These are phyloP conservation scores for Galleria mellonella DNA, from an alignment of 1,140 invertebrate species.

Conservation along the genomic window DNA sequence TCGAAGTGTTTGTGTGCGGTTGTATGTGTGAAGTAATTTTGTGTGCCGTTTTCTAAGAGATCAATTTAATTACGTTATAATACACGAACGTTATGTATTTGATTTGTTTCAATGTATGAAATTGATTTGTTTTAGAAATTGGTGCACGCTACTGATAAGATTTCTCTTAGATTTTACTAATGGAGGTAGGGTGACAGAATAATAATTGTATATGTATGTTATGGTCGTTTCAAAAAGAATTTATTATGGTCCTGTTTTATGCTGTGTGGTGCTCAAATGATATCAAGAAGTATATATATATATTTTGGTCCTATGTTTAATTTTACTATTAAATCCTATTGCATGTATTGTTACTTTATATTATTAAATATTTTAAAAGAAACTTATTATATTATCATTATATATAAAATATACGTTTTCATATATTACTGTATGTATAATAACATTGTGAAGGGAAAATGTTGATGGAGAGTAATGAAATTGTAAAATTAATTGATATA, in stretches of 20 bases:
- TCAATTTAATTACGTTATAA: neutral
- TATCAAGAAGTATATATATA: slow-evolving; percentile 15
- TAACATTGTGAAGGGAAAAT: slow-evolving; percentile 22
- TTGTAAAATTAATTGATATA: slow-evolving; percentile 45
- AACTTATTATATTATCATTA: slow-evolving; percentile 2
- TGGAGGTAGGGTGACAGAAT: slow-evolving; percentile 8
- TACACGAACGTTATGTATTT: neutral
- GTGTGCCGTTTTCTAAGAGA: neutral
- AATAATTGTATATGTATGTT: neutral
- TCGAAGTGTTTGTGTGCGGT: slow-evolving; percentile 8
- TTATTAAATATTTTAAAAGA: neutral
- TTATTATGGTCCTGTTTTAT: slow-evolving; percentile 10
- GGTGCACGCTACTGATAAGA: neutral
- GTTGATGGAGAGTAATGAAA: slow-evolving; percentile 19
- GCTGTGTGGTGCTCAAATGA: slow-evolving; percentile 46
- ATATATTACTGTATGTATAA: slow-evolving; percentile 13
- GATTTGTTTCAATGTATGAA: neutral
- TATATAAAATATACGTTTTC: slow-evolving; percentile 14
- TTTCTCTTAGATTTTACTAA: slow-evolving; percentile 10
- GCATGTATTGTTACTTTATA: no score
- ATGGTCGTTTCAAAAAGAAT: slow-evolving; percentile 15
- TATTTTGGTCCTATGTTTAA: no score
- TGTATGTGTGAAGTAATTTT: slow-evolving; percentile 1
- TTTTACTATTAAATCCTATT: no score
- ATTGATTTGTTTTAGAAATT: neutral